Base-by-base conservation (phyloP, 2,797 vertebrate genomes). In the Sebastes kiyomatsui region DNA sequence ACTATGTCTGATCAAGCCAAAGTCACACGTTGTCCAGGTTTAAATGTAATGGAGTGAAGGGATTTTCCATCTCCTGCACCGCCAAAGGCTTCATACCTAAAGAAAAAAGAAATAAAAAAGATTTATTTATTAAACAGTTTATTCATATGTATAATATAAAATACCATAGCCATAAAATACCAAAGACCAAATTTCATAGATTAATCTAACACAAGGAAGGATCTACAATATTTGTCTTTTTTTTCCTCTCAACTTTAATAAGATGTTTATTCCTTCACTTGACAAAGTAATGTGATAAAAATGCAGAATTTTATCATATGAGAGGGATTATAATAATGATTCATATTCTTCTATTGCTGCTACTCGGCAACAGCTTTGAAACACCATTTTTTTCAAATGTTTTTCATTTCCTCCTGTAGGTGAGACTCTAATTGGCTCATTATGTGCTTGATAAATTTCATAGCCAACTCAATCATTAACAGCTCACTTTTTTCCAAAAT, bases 1-100 rank as follows among this genome's bases (percentile, higher is more conserved):
- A 59, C 3, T n/a, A 42, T 46, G 56, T 77, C 16, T 49, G 12
- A 46, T 93, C 94, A 99, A 11, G 98, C 98, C 87, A 99, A 92
- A 64, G 98, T 99, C 1, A 99, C 97, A 94, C 96, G 97, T 69
- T 98, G 97, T 90, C 97, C 97, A 76, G 97, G 94, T 93, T 92
- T 96, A 72, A 97, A 94, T 1, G 87, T 72, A 87, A 92, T 54
- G 2, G 90, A 80, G 69, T 80, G 92, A 83, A 90, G 93, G 84
- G 87, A 90, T 90, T 94, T 97, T 71, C 94, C 93, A 52, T 95
- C 96, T 87, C 92, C 96, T 64, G 91, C 94, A 86, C 95, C 94
- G 18, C 94, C 94, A 90, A 99, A 99, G 46, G 88, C 93, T 87
- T 97, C 96, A 78, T 98, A 99, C 82, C 98, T 99, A 74, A 22